Evolutionary conservation across 2,797 vertebrate species (phyloP).

Genomic region (Podargus strigoides): DNA sequence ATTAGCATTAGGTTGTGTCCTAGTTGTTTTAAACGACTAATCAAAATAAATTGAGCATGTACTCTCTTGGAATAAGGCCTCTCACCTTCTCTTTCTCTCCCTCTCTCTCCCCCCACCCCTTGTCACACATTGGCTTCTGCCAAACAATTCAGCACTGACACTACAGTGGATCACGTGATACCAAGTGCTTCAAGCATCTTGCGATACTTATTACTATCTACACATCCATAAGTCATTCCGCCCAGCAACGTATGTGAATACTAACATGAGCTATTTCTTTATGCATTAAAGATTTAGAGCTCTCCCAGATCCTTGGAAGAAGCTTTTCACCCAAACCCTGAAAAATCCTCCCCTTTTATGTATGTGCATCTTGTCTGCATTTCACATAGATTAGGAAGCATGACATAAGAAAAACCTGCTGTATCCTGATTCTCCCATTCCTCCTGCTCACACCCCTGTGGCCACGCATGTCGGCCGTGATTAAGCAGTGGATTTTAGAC

Average conservation of each 20-base stretch:
- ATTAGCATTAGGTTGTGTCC: background rate
- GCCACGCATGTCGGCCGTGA: background rate
- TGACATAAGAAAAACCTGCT: background rate
- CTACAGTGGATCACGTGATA: background rate
- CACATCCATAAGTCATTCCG: conserved; percentile 39
- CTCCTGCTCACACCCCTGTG: background rate
- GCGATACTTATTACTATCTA: conserved; percentile 52
- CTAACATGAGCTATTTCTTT: background rate
- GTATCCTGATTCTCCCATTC: background rate
- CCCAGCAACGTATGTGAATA: conserved; percentile 2
- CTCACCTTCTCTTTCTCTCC: background rate
- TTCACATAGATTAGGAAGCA: background rate
- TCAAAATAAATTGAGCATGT: background rate
- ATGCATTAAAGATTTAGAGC: conserved; percentile 20
- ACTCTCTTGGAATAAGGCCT: conserved; percentile 4
- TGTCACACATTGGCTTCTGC: conserved; percentile 39
- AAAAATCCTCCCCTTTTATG: background rate
- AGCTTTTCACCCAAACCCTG: background rate
- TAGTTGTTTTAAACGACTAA: background rate
- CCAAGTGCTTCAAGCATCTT: conserved; percentile 50
- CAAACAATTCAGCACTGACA: conserved; percentile 47
- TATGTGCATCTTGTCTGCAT: background rate
- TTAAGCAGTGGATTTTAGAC: background rate
- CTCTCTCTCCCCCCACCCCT: background rate
- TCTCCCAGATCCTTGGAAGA: background rate